phyloP scores from a whole-genome alignment of 2,888 invertebrate genomes.

The Synergus japonicus region DNA sequence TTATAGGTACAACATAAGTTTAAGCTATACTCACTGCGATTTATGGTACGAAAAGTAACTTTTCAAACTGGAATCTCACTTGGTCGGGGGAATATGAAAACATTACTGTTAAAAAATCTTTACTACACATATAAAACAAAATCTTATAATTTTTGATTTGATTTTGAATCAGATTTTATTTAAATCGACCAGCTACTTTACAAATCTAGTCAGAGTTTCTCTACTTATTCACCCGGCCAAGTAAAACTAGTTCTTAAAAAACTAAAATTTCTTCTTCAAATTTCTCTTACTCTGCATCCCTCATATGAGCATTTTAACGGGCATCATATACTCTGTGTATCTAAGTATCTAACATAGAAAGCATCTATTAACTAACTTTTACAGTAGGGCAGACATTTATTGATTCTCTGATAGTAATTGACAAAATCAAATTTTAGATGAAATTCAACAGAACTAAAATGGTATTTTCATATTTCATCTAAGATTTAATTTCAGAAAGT shows the following conservation, averaged over 20 bases:
- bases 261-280: slow-evolving; percentile 23
- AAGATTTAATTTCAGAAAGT: too few relatives aligned
- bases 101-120: not conserved
- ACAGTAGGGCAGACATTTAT: slow-evolving; percentile 3
- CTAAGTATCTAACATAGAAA: slow-evolving; percentile 39
- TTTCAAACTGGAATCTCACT: slow-evolving; percentile 23
- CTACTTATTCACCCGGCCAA: slow-evolving; percentile 55
- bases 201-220: slow-evolving; percentile 47
- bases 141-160: too few relatives aligned
- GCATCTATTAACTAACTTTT: slow-evolving; percentile 28
- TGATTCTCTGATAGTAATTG: slow-evolving; percentile 15
- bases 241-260: slow-evolving; percentile 35
- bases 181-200: too few relatives aligned
- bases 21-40: slow-evolving; percentile 60
- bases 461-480: too few relatives aligned
- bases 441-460: not conserved
- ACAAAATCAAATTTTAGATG: not conserved
- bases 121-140: too few relatives aligned
- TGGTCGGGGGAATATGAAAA: slow-evolving; percentile 13
- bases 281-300: slow-evolving; percentile 38
- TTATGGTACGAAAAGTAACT: slow-evolving; percentile 41
- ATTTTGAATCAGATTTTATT: too few relatives aligned
- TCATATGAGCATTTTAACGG: slow-evolving; percentile 34
- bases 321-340: slow-evolving; percentile 42
- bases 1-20: slow-evolving; percentile 57